Conservation (phyloP, 2,113 vertebrate genomes). For the Ornithorhynchus anatinus region DNA sequence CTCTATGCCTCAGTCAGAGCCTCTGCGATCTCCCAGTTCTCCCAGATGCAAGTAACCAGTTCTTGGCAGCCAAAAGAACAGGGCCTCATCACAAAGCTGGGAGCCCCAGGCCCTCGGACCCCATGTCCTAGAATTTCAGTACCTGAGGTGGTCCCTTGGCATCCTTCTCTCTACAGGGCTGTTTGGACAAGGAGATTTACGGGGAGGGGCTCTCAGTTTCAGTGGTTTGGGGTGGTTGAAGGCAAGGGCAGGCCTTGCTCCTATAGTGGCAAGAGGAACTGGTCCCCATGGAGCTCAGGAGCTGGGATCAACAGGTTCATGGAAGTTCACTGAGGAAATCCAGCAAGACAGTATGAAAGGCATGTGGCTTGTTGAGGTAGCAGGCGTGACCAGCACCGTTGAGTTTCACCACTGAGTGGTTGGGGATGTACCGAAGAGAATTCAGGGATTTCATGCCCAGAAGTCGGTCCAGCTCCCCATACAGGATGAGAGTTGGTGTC, state of each 20-base stretch:
- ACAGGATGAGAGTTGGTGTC: constrained; percentile 91
- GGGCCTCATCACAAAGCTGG: neutral
- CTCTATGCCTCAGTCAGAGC: too few relatives aligned
- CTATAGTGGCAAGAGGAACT: neutral
- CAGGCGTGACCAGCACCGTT: constrained; percentile 85
- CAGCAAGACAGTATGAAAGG: constrained; percentile 87
- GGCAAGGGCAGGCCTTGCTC: neutral
- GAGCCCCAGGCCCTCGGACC: too few relatives aligned
- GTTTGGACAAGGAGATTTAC: too few relatives aligned
- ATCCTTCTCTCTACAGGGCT: neutral
- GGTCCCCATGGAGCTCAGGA: neutral
- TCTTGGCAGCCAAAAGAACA: too few relatives aligned
- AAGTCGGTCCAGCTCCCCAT: constrained; percentile 81
- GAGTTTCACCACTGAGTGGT: constrained; percentile 77
- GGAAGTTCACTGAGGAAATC: constrained; percentile 82
- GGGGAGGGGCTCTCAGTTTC: neutral
- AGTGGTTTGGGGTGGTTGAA: neutral
- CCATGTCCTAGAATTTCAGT: neutral
- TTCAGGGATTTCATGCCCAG: constrained; percentile 87
- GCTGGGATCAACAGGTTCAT: constrained; percentile 9
- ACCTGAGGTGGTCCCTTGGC: too few relatives aligned
- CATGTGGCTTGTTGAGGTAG: constrained; percentile 89
- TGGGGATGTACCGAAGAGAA: constrained; percentile 84
- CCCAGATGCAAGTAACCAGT: too few relatives aligned
- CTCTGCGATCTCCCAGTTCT: too few relatives aligned